phyloP scores from a whole-genome alignment of 1,140 invertebrate genomes.

The Atta colombica region DNA sequence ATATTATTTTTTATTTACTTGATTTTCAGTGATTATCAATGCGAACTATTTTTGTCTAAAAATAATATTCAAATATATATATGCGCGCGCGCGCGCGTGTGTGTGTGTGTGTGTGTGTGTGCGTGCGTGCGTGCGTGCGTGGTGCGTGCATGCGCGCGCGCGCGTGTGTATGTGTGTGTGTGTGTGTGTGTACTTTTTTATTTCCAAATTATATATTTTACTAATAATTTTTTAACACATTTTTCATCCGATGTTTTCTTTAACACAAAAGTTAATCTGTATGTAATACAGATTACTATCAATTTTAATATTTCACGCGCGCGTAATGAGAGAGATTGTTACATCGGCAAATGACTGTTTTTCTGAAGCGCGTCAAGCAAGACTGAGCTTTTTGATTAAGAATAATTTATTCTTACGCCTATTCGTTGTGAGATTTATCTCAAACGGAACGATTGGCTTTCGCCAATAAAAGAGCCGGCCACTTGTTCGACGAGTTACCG shows the following conservation, averaged over 20 bases:
- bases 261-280: not conserved
- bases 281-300: slow-evolving; percentile 2
- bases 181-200: not conserved
- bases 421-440: slow-evolving; percentile 11
- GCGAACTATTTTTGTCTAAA: not conserved
- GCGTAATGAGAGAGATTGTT: slow-evolving; percentile 15
- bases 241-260: not conserved
- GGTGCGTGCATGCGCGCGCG: no score
- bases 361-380: slow-evolving; percentile 32
- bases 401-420: slow-evolving; percentile 51
- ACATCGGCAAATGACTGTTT: slow-evolving; percentile 18
- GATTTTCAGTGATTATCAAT: not conserved
- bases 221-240: not conserved
- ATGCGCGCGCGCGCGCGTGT: not conserved
- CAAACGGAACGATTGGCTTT: slow-evolving; percentile 30
- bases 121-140: no score
- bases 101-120: no score
- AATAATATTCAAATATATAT: not conserved
- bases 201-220: slow-evolving; percentile 11
- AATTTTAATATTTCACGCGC: not conserved
- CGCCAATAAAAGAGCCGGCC: slow-evolving; percentile 31
- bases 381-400: slow-evolving; percentile 38
- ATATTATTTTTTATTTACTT: not conserved
- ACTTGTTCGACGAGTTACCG: slow-evolving; percentile 40
- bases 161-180: no score